phyloP scores from a whole-genome alignment of 2,888 invertebrate species.

The Habrosyne pyritoides region DNA sequence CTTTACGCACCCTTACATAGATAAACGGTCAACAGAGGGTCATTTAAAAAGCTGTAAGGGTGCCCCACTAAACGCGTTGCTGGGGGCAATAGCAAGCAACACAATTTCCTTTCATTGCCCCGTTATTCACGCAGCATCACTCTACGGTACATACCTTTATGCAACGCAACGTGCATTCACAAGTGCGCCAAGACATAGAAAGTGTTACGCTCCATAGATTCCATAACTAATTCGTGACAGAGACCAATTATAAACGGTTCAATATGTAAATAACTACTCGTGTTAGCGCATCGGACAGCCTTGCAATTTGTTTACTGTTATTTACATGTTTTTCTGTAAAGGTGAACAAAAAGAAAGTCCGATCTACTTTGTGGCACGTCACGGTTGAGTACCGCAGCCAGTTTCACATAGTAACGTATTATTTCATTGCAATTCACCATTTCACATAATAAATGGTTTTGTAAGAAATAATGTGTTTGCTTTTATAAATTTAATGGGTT shows the following conservation, averaged over 20 bases:
- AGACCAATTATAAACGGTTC: slow-evolving; percentile 18
- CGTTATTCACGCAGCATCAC: slow-evolving; percentile 4
- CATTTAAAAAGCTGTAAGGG: no score
- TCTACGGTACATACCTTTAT: slow-evolving; percentile 4
- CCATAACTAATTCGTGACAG: slow-evolving; percentile 28
- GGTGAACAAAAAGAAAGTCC: slow-evolving; percentile 21
- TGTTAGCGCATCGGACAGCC: slow-evolving; percentile 6
- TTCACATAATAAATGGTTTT: background rate
- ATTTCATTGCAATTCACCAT: background rate
- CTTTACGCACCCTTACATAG: no score
- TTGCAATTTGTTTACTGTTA: slow-evolving; percentile 20
- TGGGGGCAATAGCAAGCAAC: no score
- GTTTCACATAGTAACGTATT: background rate
- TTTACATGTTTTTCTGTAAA: slow-evolving; percentile 31
- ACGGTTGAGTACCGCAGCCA: background rate
- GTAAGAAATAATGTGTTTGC: background rate
- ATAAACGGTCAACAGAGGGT: no score
- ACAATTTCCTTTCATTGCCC: slow-evolving; percentile 6
- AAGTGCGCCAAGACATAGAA: slow-evolving; percentile 27
- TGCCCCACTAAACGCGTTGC: no score
- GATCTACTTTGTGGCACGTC: background rate
- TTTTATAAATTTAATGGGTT: background rate
- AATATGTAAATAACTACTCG: slow-evolving; percentile 22
- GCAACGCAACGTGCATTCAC: slow-evolving; percentile 18
- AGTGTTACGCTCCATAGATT: slow-evolving; percentile 31